Base-by-base conservation (phyloP, 2,113 vertebrate genomes). In the Thermophis baileyi region DNA sequence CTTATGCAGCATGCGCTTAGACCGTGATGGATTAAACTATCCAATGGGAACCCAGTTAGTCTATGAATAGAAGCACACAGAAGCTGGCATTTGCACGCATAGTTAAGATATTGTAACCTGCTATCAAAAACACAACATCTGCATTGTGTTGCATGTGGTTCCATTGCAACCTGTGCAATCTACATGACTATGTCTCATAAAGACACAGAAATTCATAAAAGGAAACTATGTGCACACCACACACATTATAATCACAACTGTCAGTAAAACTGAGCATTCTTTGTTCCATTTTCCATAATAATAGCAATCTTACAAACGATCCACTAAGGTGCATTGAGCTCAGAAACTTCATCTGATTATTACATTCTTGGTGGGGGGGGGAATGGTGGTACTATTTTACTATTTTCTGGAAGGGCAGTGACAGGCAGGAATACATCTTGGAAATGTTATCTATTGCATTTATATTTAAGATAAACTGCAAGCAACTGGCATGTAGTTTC, bases 161-260 rank as follows among this genome's bases (percentile, higher is more conserved):
- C 24, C 86, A 49, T 30, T 24, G 57, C 74, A 91, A n/a, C 87
- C 89, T 50, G 0, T 40, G 40, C 24, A 93, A 27, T 46, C 88
- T 89, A 51, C 53, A 81, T 16, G 87, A 44, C 46, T 93, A 30
- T 86, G 51, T 30, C 53, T 95, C 51, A 1, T 3, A 9, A 89
- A 90, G 55, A 74, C 90, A 44, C 27, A 93, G 51, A 93, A 93
- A 94, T 90, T 89, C 89, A 94, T 86, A 92, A 55, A 95, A n/a
- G 4, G 91, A 81, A 95, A 54, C 91, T 92, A 89, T 54, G 81
- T 92, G 25, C 53, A 18, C 81, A 91, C 87, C 63, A 54, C 46
- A 93, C 63, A 91, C 30, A 89, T 94, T 92, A 96, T 94, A 93
- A 95, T 93, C 95, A 94, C 91, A 92, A 93, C 87, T 95, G 91